Evolutionary conservation across 64 coral and sea anemone genomes (phyloP), one percentile per base, ranked within the genome.

Genomic region (Montipora capricornis): DNA sequence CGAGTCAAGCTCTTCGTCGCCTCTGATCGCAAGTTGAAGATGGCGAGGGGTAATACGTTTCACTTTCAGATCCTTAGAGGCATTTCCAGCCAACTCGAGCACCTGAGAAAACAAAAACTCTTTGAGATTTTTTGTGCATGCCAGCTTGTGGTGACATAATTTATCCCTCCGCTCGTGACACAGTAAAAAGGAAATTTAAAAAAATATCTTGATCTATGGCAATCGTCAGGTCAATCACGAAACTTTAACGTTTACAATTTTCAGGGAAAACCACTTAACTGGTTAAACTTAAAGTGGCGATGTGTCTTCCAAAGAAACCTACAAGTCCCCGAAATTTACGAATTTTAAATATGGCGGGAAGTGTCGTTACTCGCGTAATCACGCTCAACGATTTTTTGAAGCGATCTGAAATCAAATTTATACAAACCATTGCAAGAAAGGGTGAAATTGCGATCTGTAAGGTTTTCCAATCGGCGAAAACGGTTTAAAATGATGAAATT

Each of bases 41-140:
- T 99, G 98, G 64, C 98, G 98, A 10, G 98, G 98, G 13, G 98
- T 99, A 16, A 99, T 99, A 99, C 98, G 98, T 71, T 99, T 99
- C 17, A 99, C 98, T 92, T 99, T 99, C 49, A 99, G 89, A 96
- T 99, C 98, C 77, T 99, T 99, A 3, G 98, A 99, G 9, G 98
- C 98, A 90, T 99, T 99, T 59, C 98, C 98, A 81, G 98, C 98
- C 87, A 99, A 99, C 92, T 99, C 98, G 19, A 99, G 89, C 66
- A 99, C 98, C 98, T 99, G 19, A 9, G 64, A 2, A 57, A 76
- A 60, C 16, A 4, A 79, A 57, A 59, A 16, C 24, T 15, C 5
- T 89, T 17, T 62, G 88, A 10, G 62, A 9, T 67, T 67, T 14
- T 67, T 67, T 16, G 62, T 15, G 11, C 62, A 67, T 37, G 37